Evolutionary conservation across 2,113 vertebrate genomes (phyloP), one percentile per base, ranked within the genome.

Genomic region (Astur gentilis): DNA sequence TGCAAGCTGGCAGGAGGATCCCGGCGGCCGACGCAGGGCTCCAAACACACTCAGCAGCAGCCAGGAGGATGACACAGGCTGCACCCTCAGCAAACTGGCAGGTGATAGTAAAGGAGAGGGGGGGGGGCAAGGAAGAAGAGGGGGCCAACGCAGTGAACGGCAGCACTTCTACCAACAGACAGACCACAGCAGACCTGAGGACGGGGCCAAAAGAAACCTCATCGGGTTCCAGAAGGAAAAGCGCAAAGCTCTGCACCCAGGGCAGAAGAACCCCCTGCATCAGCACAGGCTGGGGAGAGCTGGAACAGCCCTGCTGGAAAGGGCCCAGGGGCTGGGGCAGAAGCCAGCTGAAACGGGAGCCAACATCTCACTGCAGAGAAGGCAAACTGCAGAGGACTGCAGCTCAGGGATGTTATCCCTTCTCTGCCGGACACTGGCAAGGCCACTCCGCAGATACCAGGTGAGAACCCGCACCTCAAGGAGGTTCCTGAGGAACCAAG

Each of bases 121-220:
- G 4, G 12, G 9, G 4, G 12, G 9, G 8, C 40, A 87, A 8
- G 47, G 45, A 45, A 87, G 32, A 69, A 57, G 18, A 58, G 11
- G 32, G 36, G 5, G 16, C 21, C 42, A 76, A 14, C 66, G 47
- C 36, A 58, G 50, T 5, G 26, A 89, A 49, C 6, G 42, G 52
- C 80, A 80, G 83, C 6, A 0, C 73, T 44, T 64, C 52, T 58
- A 40, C 32, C 49, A 36, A 67, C 13, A 45, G 32, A 44, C 22
- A 34, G 1, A 42, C 23, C 22, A 2, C 1, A 8, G 29, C 3
- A 79, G 86, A 40, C 27, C 40, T 0, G 0, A 73, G 25, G 6
- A 40, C 3, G 16, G 60, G 11, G 27, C 45, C 62, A 69, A 67
- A 54, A 34, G 31, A 89, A 75, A 58, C 34, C 21, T 45, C 47